Evolutionary conservation across 2,113 vertebrate species (phyloP).

Genomic region (Aleadryas rufinucha): DNA sequence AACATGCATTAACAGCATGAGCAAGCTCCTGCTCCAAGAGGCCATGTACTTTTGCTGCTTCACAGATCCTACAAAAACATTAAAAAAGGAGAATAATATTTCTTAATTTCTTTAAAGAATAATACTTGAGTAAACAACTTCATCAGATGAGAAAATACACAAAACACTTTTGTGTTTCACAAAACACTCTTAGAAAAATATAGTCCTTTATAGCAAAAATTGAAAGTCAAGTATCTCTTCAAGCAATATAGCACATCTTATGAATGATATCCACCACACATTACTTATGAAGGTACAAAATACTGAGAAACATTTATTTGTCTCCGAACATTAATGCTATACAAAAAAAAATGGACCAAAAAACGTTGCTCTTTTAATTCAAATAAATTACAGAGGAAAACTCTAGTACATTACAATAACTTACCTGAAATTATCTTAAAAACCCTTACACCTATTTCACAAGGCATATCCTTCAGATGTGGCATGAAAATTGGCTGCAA

Average conservation of each 20-base stretch:
- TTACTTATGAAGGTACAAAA: background rate
- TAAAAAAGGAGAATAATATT: background rate
- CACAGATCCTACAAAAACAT: slow-evolving; percentile 84
- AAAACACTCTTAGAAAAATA: background rate
- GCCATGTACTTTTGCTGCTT: slow-evolving; percentile 91
- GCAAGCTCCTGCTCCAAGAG: slow-evolving; percentile 95
- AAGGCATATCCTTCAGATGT: background rate
- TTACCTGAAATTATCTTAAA: background rate
- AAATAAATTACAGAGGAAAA: background rate
- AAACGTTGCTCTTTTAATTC: background rate
- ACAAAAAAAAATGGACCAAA: background rate
- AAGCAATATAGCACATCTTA: background rate
- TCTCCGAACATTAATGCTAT: background rate
- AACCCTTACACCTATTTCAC: background rate
- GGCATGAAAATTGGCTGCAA: background rate
- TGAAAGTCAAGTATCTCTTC: background rate
- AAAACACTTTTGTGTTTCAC: background rate
- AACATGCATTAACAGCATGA: slow-evolving; percentile 95
- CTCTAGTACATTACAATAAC: background rate
- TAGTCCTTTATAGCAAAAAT: background rate
- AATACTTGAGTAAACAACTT: background rate
- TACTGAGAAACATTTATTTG: background rate
- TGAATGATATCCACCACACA: background rate
- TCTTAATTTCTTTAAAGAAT: background rate
- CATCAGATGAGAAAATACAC: background rate